Evolutionary conservation across 1,140 invertebrate species (phyloP).

Genomic region (Dendroctonus valens): DNA sequence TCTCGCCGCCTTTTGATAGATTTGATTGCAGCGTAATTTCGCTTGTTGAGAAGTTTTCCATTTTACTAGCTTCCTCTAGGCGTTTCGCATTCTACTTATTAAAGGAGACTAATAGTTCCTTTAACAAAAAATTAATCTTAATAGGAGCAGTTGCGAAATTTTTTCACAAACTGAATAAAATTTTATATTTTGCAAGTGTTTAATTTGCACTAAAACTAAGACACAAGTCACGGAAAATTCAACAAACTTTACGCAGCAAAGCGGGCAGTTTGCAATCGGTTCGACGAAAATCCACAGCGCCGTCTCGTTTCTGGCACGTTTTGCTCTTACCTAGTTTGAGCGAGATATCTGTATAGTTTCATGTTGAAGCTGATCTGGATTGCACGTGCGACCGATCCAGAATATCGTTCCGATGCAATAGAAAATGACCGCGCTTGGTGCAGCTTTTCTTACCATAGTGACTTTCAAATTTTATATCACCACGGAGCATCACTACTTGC

Average conservation of each 20-base stretch:
- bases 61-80: too few relatives aligned
- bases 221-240: constrained; percentile 18
- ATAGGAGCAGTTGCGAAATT: too few relatives aligned
- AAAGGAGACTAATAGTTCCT: too few relatives aligned
- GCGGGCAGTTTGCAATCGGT: constrained; percentile 23
- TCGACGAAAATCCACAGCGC: constrained; percentile 19
- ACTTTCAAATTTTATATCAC: constrained; percentile 28
- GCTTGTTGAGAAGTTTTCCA: too few relatives aligned
- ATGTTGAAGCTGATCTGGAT: constrained; percentile 8
- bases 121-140: too few relatives aligned
- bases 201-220: constrained; percentile 1
- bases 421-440: constrained; percentile 24
- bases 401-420: constrained; percentile 23
- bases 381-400: constrained; percentile 20
- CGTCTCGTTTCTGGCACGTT: constrained; percentile 29
- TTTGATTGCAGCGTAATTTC: too few relatives aligned
- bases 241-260: constrained; percentile 28
- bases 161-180: too few relatives aligned
- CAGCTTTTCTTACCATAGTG: constrained; percentile 17
- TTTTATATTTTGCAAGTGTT: too few relatives aligned
- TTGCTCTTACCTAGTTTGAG: constrained; percentile 25
- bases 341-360: constrained; percentile 31
- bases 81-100: too few relatives aligned
- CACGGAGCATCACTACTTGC: background rate
- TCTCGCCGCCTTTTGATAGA: background rate